phyloP scores from a whole-genome alignment of 2,888 invertebrate genomes.

The Tridacna gigas region DNA sequence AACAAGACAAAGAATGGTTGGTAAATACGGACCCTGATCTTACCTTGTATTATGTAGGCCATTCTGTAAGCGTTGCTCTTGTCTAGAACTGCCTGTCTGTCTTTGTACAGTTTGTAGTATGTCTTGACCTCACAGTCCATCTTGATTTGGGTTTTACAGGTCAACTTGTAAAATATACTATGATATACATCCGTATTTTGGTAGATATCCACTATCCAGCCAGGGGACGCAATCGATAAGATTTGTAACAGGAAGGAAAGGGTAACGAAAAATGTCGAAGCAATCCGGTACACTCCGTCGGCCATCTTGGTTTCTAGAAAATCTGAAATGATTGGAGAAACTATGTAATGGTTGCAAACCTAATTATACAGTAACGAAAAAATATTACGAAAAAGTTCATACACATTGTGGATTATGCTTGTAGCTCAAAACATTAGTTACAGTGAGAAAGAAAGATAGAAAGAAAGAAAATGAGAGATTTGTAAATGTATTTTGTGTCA shows the following conservation, averaged over 20 bases:
- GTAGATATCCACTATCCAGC: conserved; percentile 45
- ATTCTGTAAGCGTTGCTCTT: neutral
- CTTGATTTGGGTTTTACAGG: conserved; percentile 16
- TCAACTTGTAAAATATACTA: conserved; percentile 41
- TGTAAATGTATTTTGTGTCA: no score
- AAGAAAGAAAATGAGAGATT: no score
- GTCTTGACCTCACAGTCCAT: conserved; percentile 11
- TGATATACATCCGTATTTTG: conserved; percentile 32
- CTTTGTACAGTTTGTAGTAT: conserved; percentile 4
- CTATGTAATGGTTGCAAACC: no score
- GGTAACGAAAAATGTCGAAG: neutral
- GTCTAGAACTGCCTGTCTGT: neutral
- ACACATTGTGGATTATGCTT: no score
- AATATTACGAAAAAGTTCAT: no score
- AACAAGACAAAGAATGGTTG: no score
- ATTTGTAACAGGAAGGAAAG: conserved; percentile 43
- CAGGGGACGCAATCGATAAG: conserved; percentile 40
- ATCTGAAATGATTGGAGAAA: no score
- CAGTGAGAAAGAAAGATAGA: no score
- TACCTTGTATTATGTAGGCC: neutral
- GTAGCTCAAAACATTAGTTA: no score
- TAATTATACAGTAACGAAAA: no score
- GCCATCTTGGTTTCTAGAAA: neutral
- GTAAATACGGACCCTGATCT: no score
- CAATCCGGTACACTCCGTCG: neutral